Base-by-base conservation (phyloP, 1,140 invertebrate species). In the Carcinoscorpius rotundicauda region DNA sequence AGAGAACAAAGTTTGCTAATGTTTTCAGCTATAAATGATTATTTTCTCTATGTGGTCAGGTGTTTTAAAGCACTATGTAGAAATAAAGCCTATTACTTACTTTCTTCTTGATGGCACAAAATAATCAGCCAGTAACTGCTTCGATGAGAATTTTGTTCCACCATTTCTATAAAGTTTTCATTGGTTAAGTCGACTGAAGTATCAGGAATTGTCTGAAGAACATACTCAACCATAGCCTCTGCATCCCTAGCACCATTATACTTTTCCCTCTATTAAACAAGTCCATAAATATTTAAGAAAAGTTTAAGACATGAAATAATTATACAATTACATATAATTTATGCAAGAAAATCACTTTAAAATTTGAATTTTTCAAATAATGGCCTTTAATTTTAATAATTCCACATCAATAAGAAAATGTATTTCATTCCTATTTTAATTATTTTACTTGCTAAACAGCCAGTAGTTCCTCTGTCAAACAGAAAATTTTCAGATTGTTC, bases 101-200 rank as follows among this genome's bases (percentile, higher is more conserved):
- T 74, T 72, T 74, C 73, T 58, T 75, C 74, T 66, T 80, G 79
- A 53, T 76, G 73, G 73, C 80, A 80, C 67, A 77, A 77, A 57
- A 75, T 72, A 10, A 81, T 75, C 9, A 82, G 66, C 78, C 80
- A 81, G 29, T 29, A 29, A 29, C 29, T 29, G 29, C 29, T 29
- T 6, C 79, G 78, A n/a, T 53, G 10, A 51, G 49, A 8, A n/a
- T 55, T n/a, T 10, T 29, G 51, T 60, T 58, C 49, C 11, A 60
- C 56, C 6, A 49, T 57, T 51, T 64, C 52, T 49, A 75, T 63
- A 68, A 75, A 75, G 63, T 75, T 77, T 29, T 69, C 64, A 4
- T 65, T 66, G 67, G 68, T 72, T 10, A 81, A 70, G 56, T 72
- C 72, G 55, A 75, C 64, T 8, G 76, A 70, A 6, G 69, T 66